Percentiles rank a stretch among this genome's conserved stretches.
Conservation (phyloP, 1,140 invertebrate genomes). For the Drosophila lowei region DNA sequence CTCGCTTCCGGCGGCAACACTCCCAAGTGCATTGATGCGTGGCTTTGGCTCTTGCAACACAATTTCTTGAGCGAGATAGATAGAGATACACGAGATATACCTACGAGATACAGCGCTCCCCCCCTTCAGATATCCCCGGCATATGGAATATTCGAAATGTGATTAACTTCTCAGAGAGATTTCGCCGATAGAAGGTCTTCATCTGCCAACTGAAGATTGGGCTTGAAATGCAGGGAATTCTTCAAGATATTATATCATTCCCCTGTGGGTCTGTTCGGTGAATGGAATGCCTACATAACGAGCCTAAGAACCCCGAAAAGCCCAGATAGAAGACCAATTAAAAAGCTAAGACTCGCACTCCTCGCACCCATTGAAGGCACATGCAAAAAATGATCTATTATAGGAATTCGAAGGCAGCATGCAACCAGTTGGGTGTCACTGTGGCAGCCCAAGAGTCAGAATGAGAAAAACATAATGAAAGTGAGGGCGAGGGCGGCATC, state of each 20-base stretch:
- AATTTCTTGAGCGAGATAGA: conserved; percentile 11
- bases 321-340: too few relatives aligned
- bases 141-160: conserved; percentile 50
- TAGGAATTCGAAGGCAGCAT: too few relatives aligned
- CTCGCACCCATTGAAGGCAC: too few relatives aligned
- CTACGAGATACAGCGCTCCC: conserved; percentile 7
- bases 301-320: too few relatives aligned
- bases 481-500: neutral
- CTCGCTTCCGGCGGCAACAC: conserved; percentile 24
- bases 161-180: conserved; percentile 41
- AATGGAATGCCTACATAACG: too few relatives aligned
- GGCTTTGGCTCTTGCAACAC: conserved; percentile 5
- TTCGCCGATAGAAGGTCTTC: neutral
- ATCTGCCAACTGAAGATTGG: neutral
- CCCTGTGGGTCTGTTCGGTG: too few relatives aligned
- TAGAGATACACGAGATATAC: conserved; percentile 1
- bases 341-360: too few relatives aligned
- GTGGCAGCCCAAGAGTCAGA: too few relatives aligned
- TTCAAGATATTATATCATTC: too few relatives aligned
- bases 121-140: conserved; percentile 9
- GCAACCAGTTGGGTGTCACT: too few relatives aligned
- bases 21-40: conserved; percentile 57
- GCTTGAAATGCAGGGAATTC: neutral
- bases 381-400: too few relatives aligned
- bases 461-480: neutral